Evolutionary conservation across 1,140 invertebrate species (phyloP), one percentile per base, ranked within the genome.

Genomic region (Musca vetustissima): DNA sequence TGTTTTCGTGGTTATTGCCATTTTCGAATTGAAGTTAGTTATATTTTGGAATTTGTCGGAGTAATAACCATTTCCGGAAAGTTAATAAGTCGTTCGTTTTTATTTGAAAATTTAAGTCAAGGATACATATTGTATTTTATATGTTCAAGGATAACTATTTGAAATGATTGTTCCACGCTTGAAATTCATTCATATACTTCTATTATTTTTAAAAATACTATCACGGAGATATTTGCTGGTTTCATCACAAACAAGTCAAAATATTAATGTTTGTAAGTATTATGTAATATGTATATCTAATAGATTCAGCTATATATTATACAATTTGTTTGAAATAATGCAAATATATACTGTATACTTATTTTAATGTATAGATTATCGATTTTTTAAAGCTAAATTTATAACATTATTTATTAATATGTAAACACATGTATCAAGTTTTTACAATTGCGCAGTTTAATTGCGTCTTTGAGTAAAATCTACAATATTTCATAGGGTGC

Each of bases 251-350:
- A 80, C 78, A 0, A 77, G 73, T 67, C 78, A 80, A 53, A 80
- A 80, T 66, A 80, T 80, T 52, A 80, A 80, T 76, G 78, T 80
- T 47, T 77, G 78, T 80, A 78, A 80, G 78, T 80, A 32, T 48
- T 49, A 21, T 52, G 17, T 14, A n/a, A 49, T 11, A 6, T 49
- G n/a, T n/a, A 2, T 2, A 49, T n/a, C 1, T 49, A 14, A n/a
- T 14, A 49, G 1, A 15, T n/a, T 15, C 6, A n/a, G 48, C 15
- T n/a, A n/a, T n/a, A n/a, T n/a, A n/a, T n/a, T n/a, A n/a, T n/a
- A n/a, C n/a, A n/a, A n/a, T n/a, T n/a, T n/a, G n/a, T n/a, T n/a
- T n/a, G n/a, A n/a, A n/a, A n/a, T n/a, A n/a, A n/a, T n/a, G n/a
- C n/a, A n/a, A n/a, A n/a, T n/a, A n/a, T n/a, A n/a, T n/a, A n/a